A percentile compares a stretch with the other conserved stretches of the same genome.
Conservation (phyloP, 2,888 invertebrate species). For the Cosmia pyralina region DNA sequence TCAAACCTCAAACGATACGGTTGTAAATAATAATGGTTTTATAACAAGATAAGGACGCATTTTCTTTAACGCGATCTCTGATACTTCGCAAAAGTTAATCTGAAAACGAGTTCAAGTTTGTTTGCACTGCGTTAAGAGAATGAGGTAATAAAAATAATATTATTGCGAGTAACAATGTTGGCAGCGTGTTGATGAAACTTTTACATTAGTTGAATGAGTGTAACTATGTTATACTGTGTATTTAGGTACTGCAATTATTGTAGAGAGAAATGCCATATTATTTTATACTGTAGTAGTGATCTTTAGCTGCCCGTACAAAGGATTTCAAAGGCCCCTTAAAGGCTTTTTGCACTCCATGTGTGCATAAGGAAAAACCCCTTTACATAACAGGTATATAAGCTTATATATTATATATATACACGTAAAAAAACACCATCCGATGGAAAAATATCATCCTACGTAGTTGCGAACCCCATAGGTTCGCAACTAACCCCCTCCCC, state of each 20-base stretch:
- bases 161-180: constrained; percentile 49
- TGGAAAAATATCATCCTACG: no score
- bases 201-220: constrained; percentile 28
- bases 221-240: constrained; percentile 21
- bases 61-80: constrained; percentile 43
- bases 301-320: no score
- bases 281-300: not conserved
- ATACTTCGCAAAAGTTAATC: constrained; percentile 54
- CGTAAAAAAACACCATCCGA: no score
- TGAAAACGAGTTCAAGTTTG: constrained; percentile 51
- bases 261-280: not conserved
- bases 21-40: constrained; percentile 57
- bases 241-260: not conserved
- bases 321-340: no score
- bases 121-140: constrained; percentile 53
- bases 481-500: no score
- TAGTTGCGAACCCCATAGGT: no score
- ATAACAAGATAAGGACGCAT: constrained; percentile 48
- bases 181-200: constrained; percentile 48
- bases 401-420: no score
- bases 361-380: no score
- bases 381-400: no score
- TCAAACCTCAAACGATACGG: constrained; percentile 39
- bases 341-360: no score
- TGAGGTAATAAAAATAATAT: constrained; percentile 61